A percentile compares a stretch with the other conserved stretches of the same genome.
Evolutionary conservation across 2,888 invertebrate species (phyloP).

Genomic region (Cancer borealis): DNA sequence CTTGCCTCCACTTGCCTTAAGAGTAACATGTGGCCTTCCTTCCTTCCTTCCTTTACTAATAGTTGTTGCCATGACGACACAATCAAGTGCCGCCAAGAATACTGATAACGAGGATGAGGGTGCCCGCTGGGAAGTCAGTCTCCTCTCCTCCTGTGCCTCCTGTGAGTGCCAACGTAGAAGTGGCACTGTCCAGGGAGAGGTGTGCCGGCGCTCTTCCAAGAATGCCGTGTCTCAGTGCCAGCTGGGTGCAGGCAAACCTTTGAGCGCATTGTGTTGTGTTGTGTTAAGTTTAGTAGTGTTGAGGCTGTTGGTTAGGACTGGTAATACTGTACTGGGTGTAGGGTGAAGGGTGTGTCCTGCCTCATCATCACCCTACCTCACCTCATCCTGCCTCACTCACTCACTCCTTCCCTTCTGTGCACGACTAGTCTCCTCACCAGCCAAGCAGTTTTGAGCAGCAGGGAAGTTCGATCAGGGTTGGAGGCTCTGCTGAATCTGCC

Average conservation of each 20-base stretch:
- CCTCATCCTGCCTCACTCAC: no score
- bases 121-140: not conserved
- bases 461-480: not conserved
- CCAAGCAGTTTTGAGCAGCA: slow-evolving; percentile 1
- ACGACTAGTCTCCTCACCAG: not conserved
- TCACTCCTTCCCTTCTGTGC: not conserved
- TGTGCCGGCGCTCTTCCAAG: not conserved
- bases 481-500: not conserved
- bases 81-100: not conserved
- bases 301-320: not conserved
- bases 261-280: not conserved
- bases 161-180: not conserved
- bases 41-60: no score
- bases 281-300: not conserved
- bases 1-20: slow-evolving; percentile 16
- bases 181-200: not conserved
- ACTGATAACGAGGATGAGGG: no score
- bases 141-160: not conserved
- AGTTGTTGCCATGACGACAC: no score
- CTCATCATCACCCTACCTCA: no score
- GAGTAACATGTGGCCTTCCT: not conserved
- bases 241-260: not conserved
- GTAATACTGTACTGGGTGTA: not conserved
- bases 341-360: not conserved
- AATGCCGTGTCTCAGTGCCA: not conserved